Base-by-base conservation (phyloP, 2,888 invertebrate genomes). In the Apeira syringaria region DNA sequence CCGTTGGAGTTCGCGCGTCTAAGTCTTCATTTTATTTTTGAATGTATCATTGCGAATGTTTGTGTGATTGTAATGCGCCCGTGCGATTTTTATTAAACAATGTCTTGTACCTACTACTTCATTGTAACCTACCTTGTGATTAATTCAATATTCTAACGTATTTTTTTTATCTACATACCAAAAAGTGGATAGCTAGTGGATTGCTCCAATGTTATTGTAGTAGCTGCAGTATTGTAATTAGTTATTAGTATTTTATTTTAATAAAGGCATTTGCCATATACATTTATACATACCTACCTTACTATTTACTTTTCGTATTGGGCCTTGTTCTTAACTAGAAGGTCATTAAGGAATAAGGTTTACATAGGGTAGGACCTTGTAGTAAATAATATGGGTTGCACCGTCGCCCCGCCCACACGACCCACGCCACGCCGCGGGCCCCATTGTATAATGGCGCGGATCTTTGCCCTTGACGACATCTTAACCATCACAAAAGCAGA, bases 361-460 rank as follows among this genome's bases (percentile, higher is more conserved):
- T n/a, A 20, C 20, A 20, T 20, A 7, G 7, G 20, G 20, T 7
- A 17, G 30, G 12, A 3, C 13, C 34, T 18, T 40, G 36, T 26
- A 59, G 58, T n/a, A n/a, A n/a, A n/a, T n/a, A n/a, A 59, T 62
- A 66, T 53, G 53, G 59, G 67, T 59, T 48, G 41, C 37, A 29
- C 58, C 53, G 45, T 22, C 8, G 72, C 53, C 56, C 74, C 83
- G 75, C 83, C 80, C 70, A 15, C 15, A 15, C 2, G 15, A 15
- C 15, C 15, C 15, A 15, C 20, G 20, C 20, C 20, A 56, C 61
- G 2, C 34, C 24, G 8, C 28, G 41, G 61, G 53, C 29, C 80
- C 82, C 15, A 15, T 15, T 4, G 15, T 15, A 15, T 3, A 83
- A 81, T 80, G 49, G 66, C 60, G 46, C 56, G 48, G 36, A 49